Evolutionary conservation across 2,797 vertebrate species (phyloP), one percentile per base, ranked within the genome.

Genomic region (Myripristis jacobus): DNA sequence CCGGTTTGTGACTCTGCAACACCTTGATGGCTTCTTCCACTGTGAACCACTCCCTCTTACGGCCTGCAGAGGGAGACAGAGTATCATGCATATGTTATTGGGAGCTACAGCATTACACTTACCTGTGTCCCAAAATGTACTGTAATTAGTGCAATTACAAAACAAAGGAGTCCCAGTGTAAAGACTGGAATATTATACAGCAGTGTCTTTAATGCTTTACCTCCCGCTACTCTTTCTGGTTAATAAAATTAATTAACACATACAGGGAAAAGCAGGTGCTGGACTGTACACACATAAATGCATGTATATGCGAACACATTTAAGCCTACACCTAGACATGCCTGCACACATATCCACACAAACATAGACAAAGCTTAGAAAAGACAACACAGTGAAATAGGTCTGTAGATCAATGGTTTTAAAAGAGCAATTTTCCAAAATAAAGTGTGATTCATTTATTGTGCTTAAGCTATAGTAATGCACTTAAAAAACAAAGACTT

Each of bases 31-130:
- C 98, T 84, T 99, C 97, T 47, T 99, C 98, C 56, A 99, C 94
- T n/a, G 96, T 96, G 90, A 99, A 99, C 98, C 98, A 99, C 77
- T 98, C 96, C 90, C 98, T 95, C 90, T 98, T 99, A 61, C 98
- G 96, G 83, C 98, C 98, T 99, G 91, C 90, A 80, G 90, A 71
- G 73, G 89, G 89, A 85, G 86, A 86, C 88, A 86, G 50, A 89
- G 66, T 9, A 51, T 38, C 50, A 3, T 0, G 47, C 8, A 64
- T 16, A 34, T 19, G 69, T 50, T 15, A 3, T 43, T 10, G 7
- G 10, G 4, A 38, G n/a, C 1, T 25, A 27, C 12, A 13, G 8
- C 5, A 36, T 38, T 16, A 43, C 12, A 16, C 41, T 43, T 16
- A 15, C 15, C 41, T 15, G 16, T 43, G 16, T 41, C 2, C 38